Percentiles rank a stretch among this genome's conserved stretches.
Evolutionary conservation across 2,113 vertebrate species (phyloP).

Genomic region (Zingel zingel): DNA sequence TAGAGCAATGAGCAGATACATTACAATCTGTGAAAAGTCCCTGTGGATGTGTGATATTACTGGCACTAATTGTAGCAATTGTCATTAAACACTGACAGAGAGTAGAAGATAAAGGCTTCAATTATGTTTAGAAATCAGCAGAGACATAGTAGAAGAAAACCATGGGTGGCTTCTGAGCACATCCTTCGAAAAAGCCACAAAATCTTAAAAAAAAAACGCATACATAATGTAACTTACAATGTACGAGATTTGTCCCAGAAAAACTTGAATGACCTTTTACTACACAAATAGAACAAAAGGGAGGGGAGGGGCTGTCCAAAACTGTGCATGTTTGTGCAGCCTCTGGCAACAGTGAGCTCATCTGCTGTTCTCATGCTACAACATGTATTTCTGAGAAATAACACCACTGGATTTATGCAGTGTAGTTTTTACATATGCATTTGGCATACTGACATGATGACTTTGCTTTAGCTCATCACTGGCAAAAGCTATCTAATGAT

Average conservation of each 20-base stretch:
- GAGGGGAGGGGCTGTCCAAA: conserved; percentile 19
- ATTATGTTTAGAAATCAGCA: conserved; percentile 33
- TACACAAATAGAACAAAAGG: neutral
- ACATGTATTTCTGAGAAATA: conserved; percentile 32
- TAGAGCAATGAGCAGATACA: neutral
- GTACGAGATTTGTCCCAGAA: conserved; percentile 22
- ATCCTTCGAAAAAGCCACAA: conserved; percentile 8
- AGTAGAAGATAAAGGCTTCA: conserved; percentile 39
- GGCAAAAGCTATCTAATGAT: conserved; percentile 22
- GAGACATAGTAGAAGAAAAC: conserved; percentile 23
- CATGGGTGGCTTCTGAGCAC: neutral
- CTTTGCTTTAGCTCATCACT: conserved; percentile 7
- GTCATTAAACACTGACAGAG: conserved; percentile 17
- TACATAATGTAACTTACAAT: conserved; percentile 9
- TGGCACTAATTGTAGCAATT: neutral
- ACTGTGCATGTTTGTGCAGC: conserved; percentile 24
- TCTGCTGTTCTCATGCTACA: conserved; percentile 29
- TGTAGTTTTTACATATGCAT: conserved; percentile 4
- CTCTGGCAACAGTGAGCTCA: conserved; percentile 44
- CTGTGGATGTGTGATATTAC: conserved; percentile 29
- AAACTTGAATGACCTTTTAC: conserved; percentile 52
- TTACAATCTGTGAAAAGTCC: neutral
- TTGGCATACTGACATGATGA: neutral
- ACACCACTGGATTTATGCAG: conserved; percentile 32
- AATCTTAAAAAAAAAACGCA: neutral